phyloP scores from a whole-genome alignment of 1,140 invertebrate species.

The Habropoda laboriosa region DNA sequence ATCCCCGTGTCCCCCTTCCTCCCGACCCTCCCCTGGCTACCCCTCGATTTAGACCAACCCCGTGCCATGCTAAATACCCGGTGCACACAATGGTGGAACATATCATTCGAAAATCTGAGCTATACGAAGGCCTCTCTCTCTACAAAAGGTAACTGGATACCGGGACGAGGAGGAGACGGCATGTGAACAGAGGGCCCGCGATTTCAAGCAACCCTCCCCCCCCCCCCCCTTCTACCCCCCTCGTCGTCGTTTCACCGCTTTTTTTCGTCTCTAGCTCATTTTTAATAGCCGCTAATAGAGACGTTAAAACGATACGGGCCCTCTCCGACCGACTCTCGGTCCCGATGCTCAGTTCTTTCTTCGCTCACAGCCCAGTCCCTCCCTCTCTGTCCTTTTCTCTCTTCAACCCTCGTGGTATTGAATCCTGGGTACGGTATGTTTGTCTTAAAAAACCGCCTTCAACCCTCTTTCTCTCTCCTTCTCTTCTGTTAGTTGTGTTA shows the following conservation, averaged over 20 bases:
- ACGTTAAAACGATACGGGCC: conserved; percentile 80
- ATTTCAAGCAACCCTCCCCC: conserved; percentile 58
- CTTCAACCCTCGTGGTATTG: too few species aligned
- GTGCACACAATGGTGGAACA: conserved; percentile 74
- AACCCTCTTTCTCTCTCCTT: conserved; percentile 6
- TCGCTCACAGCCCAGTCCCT: conserved; percentile 46
- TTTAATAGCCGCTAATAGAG: conserved; percentile 82
- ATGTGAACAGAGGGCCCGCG: conserved; percentile 76
- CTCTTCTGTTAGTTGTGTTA: neutral
- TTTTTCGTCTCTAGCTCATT: conserved; percentile 71
- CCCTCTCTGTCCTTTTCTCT: neutral
- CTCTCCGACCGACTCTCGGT: conserved; percentile 70
- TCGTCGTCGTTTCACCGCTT: conserved; percentile 50
- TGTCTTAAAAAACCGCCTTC: conserved; percentile 4
- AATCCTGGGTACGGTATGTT: neutral
- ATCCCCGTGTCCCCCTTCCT: conserved; percentile 10
- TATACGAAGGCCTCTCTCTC: conserved; percentile 69
- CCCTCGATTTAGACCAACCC: conserved; percentile 63
- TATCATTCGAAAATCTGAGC: conserved; percentile 80
- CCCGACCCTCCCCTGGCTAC: neutral
- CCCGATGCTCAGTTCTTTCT: conserved; percentile 76
- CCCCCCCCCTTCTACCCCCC: neutral
- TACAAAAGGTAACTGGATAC: conserved; percentile 80
- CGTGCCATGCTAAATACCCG: conserved; percentile 79
- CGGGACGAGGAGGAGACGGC: conserved; percentile 71